A percentile compares a stretch with the other conserved stretches of the same genome.
phyloP scores from a whole-genome alignment of 2,113 vertebrate species.

The Psephotus haematonotus region DNA sequence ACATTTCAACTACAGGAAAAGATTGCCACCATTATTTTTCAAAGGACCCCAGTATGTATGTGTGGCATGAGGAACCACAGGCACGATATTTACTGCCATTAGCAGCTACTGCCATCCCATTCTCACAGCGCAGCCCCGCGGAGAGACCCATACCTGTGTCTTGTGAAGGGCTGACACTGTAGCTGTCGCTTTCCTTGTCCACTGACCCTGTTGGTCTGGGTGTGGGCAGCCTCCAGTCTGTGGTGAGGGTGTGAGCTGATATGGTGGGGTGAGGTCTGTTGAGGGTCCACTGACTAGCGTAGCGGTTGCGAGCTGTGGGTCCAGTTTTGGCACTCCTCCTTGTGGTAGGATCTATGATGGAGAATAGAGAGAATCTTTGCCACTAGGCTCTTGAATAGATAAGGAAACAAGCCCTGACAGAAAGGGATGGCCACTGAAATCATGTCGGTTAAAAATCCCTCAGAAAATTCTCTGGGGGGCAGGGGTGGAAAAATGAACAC shows the following conservation, averaged over 20 bases:
- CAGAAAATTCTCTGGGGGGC: neutral
- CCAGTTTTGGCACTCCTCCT: constrained; percentile 95
- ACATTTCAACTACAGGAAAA: neutral
- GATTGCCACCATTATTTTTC: neutral
- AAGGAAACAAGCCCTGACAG: neutral
- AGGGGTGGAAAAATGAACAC: neutral
- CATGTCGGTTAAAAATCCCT: neutral
- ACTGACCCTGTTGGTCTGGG: constrained; percentile 91
- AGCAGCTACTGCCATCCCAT: neutral
- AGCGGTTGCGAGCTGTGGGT: constrained; percentile 90
- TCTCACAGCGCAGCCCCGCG: neutral
- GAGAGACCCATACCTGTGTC: constrained; percentile 85
- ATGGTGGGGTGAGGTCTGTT: constrained; percentile 96
- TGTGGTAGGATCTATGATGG: constrained; percentile 90
- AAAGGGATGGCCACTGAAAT: neutral
- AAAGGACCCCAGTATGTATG: neutral
- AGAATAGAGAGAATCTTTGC: neutral
- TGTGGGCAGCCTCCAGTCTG: constrained; percentile 96
- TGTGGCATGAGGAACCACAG: neutral
- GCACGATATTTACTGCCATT: neutral
- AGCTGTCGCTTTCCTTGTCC: constrained; percentile 99
- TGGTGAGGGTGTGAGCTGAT: constrained; percentile 96
- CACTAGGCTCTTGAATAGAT: neutral
- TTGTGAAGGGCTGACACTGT: constrained; percentile 98
- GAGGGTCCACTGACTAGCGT: constrained; percentile 98